Percentiles rank a stretch among this genome's conserved stretches.
These are phyloP conservation scores for Lochmaea crataegi DNA, from an alignment of 2,888 invertebrate species.

Conservation along the genomic window DNA sequence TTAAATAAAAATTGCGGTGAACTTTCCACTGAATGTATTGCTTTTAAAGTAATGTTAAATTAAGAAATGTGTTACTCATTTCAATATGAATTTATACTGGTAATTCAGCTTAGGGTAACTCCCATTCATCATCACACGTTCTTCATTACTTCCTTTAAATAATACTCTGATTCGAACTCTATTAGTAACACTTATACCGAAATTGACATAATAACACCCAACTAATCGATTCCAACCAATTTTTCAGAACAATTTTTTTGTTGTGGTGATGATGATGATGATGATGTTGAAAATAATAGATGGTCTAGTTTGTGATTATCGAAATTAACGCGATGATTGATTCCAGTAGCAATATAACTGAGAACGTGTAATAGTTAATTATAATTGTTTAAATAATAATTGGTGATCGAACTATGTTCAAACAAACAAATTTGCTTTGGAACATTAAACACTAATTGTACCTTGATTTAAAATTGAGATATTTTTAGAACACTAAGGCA, in stretches of 20 bases:
- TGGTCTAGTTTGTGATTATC: conserved; percentile 27
- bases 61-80: too few species aligned
- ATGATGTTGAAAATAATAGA: conserved; percentile 25
- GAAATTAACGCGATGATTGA: conserved; percentile 28
- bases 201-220: conserved; percentile 18
- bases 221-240: conserved; percentile 53
- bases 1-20: too few species aligned
- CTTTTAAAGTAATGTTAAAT: too few species aligned
- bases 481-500: not conserved
- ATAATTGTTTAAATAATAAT: conserved; percentile 13
- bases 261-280: conserved; percentile 21
- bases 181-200: not conserved
- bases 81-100: too few species aligned
- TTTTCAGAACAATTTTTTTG: conserved; percentile 42
- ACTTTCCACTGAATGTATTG: too few species aligned
- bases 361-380: conserved; percentile 13
- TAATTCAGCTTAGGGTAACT: too few species aligned
- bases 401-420: not conserved
- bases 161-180: not conserved
- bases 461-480: not conserved
- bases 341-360: conserved; percentile 3
- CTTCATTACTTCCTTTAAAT: not conserved
- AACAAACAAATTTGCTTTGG: conserved; percentile 13
- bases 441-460: conserved; percentile 12
- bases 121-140: not conserved